Evolutionary conservation across 2,888 invertebrate genomes (phyloP).

Genomic region (Drosophila vallismaia): DNA sequence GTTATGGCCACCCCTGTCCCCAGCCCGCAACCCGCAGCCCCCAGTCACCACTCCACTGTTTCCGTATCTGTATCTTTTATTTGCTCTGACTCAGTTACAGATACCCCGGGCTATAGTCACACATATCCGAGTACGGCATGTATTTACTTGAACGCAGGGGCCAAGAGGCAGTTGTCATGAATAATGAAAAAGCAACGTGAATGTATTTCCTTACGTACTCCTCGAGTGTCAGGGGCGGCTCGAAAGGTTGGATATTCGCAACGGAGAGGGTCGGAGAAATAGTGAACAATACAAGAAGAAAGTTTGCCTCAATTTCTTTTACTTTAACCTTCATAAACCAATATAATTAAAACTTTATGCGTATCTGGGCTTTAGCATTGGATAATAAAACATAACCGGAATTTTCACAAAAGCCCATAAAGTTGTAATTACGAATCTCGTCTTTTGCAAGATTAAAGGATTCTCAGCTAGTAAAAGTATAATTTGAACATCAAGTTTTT

Average conservation of each 20-base stretch:
- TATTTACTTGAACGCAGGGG: constrained; percentile 32
- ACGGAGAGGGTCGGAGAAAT: neutral
- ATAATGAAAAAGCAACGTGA: constrained; percentile 77
- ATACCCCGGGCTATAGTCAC: constrained; percentile 43
- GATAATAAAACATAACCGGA: neutral
- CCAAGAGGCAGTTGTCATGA: constrained; percentile 75
- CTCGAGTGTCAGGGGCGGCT: neutral
- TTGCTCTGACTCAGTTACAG: constrained; percentile 70
- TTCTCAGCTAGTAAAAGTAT: neutral
- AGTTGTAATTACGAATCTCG: constrained; percentile 1
- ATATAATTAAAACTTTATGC: constrained; percentile 19
- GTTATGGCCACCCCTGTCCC: constrained; percentile 41
- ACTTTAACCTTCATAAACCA: neutral
- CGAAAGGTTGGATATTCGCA: neutral
- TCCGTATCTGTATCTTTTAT: constrained; percentile 47
- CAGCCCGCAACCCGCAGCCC: neutral
- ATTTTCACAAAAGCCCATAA: constrained; percentile 1
- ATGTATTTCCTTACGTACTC: constrained; percentile 64
- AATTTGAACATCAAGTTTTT: neutral
- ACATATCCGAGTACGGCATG: constrained; percentile 13
- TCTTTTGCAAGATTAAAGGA: constrained; percentile 2
- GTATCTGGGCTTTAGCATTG: neutral
- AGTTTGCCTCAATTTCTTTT: constrained; percentile 21
- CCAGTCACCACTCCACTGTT: neutral
- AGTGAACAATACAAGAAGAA: constrained; percentile 24